Evolutionary conservation across 2,888 invertebrate genomes (phyloP).

Genomic region (Chironomus tentans): DNA sequence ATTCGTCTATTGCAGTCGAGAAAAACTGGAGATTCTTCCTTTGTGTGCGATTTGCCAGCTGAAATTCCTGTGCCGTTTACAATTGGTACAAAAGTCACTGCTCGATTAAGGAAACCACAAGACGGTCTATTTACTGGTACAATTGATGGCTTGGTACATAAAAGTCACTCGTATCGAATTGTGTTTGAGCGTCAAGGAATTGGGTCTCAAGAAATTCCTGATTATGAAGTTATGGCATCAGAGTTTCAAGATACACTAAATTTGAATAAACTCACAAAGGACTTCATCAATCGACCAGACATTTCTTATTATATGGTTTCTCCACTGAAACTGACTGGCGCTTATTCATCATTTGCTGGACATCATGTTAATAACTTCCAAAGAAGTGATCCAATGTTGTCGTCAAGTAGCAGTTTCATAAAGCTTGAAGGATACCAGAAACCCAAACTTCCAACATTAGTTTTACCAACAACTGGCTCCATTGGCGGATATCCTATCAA

Average conservation of each 20-base stretch:
- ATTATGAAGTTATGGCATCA: slow-evolving; percentile 91
- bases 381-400: slow-evolving; percentile 1
- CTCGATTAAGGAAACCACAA: slow-evolving; percentile 81
- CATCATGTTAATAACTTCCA: background rate
- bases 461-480: slow-evolving; percentile 34
- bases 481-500: slow-evolving; percentile 77
- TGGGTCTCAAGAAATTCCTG: slow-evolving; percentile 92
- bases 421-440: slow-evolving; percentile 7
- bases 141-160: slow-evolving; percentile 91
- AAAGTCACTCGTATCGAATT: slow-evolving; percentile 88
- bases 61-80: slow-evolving; percentile 92
- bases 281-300: slow-evolving; percentile 62
- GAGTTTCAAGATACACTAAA: slow-evolving; percentile 86
- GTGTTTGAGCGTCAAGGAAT: slow-evolving; percentile 87
- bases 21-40: slow-evolving; percentile 68
- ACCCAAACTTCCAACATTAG: background rate
- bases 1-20: slow-evolving; percentile 89
- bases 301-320: slow-evolving; percentile 48
- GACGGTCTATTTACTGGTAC: slow-evolving; percentile 91
- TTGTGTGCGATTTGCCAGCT: slow-evolving; percentile 79
- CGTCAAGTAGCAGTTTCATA: background rate
- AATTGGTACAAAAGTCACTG: slow-evolving; percentile 89
- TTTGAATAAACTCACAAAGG: slow-evolving; percentile 70
- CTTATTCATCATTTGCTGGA: background rate
- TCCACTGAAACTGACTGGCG: slow-evolving; percentile 29